Evolutionary conservation across 2,797 vertebrate genomes (phyloP).

Genomic region (Mionectes olivaceus): DNA sequence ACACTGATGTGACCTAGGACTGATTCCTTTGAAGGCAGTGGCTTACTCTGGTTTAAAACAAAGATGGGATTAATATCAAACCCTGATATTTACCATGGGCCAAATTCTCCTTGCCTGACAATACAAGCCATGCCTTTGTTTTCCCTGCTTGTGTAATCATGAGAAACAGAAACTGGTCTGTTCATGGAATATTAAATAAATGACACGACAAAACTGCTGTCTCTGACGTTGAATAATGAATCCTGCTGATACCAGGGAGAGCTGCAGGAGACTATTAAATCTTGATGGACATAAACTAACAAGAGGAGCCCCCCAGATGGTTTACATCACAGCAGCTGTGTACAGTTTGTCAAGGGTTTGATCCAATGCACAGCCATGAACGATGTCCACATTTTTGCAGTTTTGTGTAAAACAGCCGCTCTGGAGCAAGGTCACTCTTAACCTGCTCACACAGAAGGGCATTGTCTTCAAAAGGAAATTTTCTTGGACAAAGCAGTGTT

Average conservation of each 20-base stretch:
- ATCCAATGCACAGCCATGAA: not conserved
- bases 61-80: constrained; percentile 46
- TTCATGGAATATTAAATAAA: constrained; percentile 48
- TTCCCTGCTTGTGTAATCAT: constrained; percentile 30
- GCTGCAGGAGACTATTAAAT: not conserved
- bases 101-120: constrained; percentile 11
- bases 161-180: not conserved
- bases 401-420: not conserved
- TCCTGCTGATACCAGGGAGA: not conserved
- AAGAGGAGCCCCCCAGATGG: not conserved
- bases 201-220: not conserved
- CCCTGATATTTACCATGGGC: not conserved
- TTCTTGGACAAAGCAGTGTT: not conserved
- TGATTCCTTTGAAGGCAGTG: constrained; percentile 44
- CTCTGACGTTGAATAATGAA: not conserved
- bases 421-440: not conserved
- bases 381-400: not conserved
- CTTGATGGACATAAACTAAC: not conserved
- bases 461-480: not conserved
- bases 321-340: not conserved
- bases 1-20: not conserved
- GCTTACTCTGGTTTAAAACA: constrained; percentile 22
- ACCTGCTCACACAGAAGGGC: not conserved
- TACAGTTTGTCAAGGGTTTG: not conserved
- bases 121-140: constrained; percentile 33